Evolutionary conservation across 2,113 vertebrate genomes (phyloP).

Genomic region (Vidua chalybeata): DNA sequence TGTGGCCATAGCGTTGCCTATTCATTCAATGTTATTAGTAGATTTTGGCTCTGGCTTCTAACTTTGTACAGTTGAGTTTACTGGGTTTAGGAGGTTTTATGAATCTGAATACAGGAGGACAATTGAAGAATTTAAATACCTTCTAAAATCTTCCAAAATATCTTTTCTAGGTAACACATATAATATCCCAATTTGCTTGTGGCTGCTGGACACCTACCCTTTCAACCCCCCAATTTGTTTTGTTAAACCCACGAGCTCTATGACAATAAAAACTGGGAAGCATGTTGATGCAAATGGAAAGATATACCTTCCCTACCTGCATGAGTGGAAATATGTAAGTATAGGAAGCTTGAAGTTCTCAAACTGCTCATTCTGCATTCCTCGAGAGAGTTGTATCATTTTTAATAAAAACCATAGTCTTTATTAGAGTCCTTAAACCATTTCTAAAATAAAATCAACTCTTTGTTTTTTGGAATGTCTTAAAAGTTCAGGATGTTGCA

Average conservation of each 20-base stretch:
- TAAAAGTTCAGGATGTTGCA: neutral
- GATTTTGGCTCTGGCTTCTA: neutral
- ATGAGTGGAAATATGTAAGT: conserved; percentile 98
- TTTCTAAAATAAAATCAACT: neutral
- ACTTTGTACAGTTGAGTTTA: neutral
- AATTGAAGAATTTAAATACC: neutral
- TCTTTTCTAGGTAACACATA: conserved; percentile 87
- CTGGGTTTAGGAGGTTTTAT: neutral
- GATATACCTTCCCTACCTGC: conserved; percentile 96
- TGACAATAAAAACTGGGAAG: conserved; percentile 99
- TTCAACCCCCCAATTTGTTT: conserved; percentile 99
- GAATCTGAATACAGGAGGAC: neutral
- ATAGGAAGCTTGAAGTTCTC: neutral
- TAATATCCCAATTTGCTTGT: conserved; percentile 97
- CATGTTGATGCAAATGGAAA: conserved; percentile 99
- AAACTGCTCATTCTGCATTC: neutral
- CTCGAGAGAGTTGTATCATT: neutral
- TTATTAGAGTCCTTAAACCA: neutral
- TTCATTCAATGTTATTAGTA: neutral
- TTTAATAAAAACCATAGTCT: neutral
- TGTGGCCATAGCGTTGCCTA: neutral
- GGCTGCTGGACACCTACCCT: conserved; percentile 96
- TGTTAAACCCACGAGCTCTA: conserved; percentile 96
- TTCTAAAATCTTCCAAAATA: conserved; percentile 22
- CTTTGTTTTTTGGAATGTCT: neutral